Conservation (phyloP, 35 echinoderm and acorn worm species). For the Amphiura filiformis region DNA sequence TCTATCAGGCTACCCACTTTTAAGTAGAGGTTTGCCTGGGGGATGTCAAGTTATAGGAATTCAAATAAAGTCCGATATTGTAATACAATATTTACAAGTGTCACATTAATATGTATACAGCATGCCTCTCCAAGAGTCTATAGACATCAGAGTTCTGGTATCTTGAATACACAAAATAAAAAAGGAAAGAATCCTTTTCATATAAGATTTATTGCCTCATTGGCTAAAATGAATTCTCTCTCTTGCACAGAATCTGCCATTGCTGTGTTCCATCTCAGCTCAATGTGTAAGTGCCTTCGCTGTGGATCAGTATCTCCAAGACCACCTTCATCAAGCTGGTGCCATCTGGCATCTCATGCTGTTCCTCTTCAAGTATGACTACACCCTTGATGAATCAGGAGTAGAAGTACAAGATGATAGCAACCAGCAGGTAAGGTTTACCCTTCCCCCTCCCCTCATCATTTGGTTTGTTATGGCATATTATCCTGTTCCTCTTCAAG, state of each 20-base stretch:
- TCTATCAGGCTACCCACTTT: no score
- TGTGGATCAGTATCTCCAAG: slow-evolving; percentile 84
- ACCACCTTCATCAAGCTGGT: slow-evolving; percentile 87
- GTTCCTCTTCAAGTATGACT: slow-evolving; percentile 85
- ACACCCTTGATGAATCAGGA: slow-evolving; percentile 85
- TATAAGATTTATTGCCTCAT: background rate
- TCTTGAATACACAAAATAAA: no score
- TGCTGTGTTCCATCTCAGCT: slow-evolving; percentile 57
- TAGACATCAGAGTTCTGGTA: no score
- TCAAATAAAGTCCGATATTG: no score
- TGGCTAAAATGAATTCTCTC: background rate
- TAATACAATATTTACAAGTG: no score
- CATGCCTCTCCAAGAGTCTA: no score
- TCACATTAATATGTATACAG: no score
- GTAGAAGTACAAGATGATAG: slow-evolving; percentile 68
- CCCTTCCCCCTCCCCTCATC: no score
- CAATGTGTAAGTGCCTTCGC: slow-evolving; percentile 97
- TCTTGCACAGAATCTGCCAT: slow-evolving; percentile 60
- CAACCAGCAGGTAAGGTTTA: slow-evolving; percentile 85
- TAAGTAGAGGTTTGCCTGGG: no score
- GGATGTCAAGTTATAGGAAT: no score
- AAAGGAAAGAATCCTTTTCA: no score
- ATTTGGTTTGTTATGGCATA: slow-evolving; percentile 79
- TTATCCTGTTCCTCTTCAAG: slow-evolving; percentile 86
- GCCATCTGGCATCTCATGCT: slow-evolving; percentile 93